Percentiles rank a stretch among this genome's conserved stretches.
Evolutionary conservation across 2,797 vertebrate genomes (phyloP).

Genomic region (Enteromius paludinosus): DNA sequence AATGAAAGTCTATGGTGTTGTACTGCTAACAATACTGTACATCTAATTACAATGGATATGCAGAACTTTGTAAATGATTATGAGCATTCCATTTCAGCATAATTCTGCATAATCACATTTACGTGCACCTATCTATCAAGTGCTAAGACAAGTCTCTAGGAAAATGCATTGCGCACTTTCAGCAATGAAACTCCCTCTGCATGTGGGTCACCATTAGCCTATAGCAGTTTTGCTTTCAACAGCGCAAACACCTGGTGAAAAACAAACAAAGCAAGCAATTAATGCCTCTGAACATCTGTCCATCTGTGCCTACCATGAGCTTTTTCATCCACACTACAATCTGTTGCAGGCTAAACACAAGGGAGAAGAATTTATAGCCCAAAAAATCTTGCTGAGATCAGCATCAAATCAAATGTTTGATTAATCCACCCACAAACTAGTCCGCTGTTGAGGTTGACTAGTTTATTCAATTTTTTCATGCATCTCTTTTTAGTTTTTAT

Average conservation of each 20-base stretch:
- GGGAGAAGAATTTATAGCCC: slow-evolving; percentile 8
- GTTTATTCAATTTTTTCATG: not conserved
- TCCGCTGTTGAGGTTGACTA: slow-evolving; percentile 4
- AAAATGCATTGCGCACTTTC: not conserved
- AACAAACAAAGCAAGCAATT: slow-evolving; percentile 74
- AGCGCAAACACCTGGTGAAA: slow-evolving; percentile 67
- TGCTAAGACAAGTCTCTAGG: not conserved
- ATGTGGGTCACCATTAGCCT: slow-evolving; percentile 44
- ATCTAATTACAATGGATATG: not conserved
- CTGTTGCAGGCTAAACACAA: slow-evolving; percentile 16
- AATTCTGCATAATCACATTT: not conserved
- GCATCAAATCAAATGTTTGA: slow-evolving; percentile 4
- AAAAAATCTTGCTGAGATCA: slow-evolving; percentile 12
- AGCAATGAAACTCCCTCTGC: slow-evolving; percentile 12
- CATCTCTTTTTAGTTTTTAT: not conserved
- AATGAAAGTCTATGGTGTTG: not conserved
- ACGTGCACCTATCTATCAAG: not conserved
- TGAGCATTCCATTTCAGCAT: not conserved
- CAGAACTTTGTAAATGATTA: not conserved
- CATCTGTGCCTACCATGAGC: slow-evolving; percentile 47
- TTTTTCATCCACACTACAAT: slow-evolving; percentile 30
- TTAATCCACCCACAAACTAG: not conserved
- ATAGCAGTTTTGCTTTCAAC: slow-evolving; percentile 65
- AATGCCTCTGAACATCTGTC: slow-evolving; percentile 74
- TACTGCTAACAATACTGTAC: not conserved